phyloP scores from a whole-genome alignment of 2,888 invertebrate species.

The Acronicta aceris region DNA sequence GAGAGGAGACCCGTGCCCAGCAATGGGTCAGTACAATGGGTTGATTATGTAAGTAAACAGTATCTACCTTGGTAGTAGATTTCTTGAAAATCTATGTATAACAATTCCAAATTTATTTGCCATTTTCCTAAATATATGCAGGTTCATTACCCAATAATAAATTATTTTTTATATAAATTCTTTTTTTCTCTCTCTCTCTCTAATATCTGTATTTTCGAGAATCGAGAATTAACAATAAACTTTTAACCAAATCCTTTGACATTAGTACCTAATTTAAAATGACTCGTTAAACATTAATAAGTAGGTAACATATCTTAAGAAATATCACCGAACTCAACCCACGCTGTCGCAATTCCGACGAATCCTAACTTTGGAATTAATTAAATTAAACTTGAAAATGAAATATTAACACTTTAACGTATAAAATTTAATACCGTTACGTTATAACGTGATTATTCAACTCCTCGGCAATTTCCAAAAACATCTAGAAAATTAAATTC shows the following conservation, averaged over 20 bases:
- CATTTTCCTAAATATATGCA: not conserved
- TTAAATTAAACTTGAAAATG: slow-evolving; percentile 89
- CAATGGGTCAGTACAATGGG: too few relatives aligned
- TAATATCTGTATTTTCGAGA: not conserved
- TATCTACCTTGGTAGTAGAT: not conserved
- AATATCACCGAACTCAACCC: slow-evolving; percentile 64
- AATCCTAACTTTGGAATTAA: slow-evolving; percentile 86
- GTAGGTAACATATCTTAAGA: slow-evolving; percentile 63
- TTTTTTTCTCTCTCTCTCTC: too few relatives aligned
- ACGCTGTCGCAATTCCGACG: slow-evolving; percentile 63
- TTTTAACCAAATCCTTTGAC: not conserved
- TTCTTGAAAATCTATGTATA: not conserved
- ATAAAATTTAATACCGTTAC: slow-evolving; percentile 89
- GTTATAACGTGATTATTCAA: slow-evolving; percentile 89
- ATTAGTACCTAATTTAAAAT: not conserved
- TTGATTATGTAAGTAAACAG: too few relatives aligned
- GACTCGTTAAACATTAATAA: slow-evolving; percentile 11
- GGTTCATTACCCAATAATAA: too few relatives aligned
- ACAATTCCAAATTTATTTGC: not conserved
- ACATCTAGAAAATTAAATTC: slow-evolving; percentile 88
- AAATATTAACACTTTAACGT: slow-evolving; percentile 90
- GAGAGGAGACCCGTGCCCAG: too few relatives aligned
- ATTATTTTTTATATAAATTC: too few relatives aligned
- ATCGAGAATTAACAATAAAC: not conserved
- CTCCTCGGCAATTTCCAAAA: slow-evolving; percentile 86